Evolutionary conservation across 2,113 vertebrate species (phyloP).

Genomic region (Gyps fulvus): DNA sequence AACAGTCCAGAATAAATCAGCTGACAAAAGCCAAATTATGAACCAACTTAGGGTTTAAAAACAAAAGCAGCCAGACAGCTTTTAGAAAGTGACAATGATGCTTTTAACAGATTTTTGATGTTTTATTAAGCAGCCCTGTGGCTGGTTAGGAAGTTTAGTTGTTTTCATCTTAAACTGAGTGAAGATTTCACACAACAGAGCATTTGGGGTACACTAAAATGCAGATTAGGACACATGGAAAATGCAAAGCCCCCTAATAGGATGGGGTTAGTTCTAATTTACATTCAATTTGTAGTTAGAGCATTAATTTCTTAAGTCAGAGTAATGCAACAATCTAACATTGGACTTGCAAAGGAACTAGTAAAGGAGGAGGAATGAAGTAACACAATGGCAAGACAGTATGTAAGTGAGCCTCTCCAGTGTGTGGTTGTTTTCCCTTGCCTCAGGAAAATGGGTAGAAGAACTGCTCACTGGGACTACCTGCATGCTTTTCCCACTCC

Average conservation of each 20-base stretch:
- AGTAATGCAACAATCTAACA: background rate
- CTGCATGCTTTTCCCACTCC: background rate
- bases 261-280: background rate
- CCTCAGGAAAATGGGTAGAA: background rate
- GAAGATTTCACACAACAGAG: background rate
- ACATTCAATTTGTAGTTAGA: background rate
- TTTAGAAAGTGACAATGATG: background rate
- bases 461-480: background rate
- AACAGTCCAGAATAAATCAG: background rate
- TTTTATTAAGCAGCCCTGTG: constrained; percentile 1
- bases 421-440: background rate
- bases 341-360: background rate
- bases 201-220: background rate
- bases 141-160: background rate
- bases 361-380: background rate
- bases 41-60: background rate
- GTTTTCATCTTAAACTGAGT: background rate
- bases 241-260: background rate
- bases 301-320: background rate
- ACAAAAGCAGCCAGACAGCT: background rate
- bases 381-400: background rate
- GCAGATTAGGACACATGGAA: background rate
- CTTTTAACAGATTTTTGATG: background rate
- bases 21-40: background rate
- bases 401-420: fast-evolving